Percentiles rank a stretch among this genome's conserved stretches.
phyloP scores from a whole-genome alignment of 1,140 invertebrate genomes.

The Drosophila ogumai region DNA sequence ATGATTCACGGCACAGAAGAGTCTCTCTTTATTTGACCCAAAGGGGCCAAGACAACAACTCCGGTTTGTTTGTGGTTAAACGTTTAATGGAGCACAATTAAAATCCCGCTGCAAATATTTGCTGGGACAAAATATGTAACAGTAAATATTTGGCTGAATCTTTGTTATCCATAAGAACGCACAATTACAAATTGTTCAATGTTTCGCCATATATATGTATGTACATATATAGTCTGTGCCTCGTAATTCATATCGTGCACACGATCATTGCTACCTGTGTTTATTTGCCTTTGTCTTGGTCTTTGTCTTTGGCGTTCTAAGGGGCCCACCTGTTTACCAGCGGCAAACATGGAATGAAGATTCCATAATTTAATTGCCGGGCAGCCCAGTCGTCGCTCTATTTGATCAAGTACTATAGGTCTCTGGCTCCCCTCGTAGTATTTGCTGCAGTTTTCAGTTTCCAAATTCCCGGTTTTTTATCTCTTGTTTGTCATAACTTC shows the following conservation, averaged over 20 bases:
- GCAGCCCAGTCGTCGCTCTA: slow-evolving; percentile 28
- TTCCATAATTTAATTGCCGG: slow-evolving; percentile 52
- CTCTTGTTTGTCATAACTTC: slow-evolving; percentile 58
- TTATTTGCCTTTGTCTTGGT: slow-evolving; percentile 57
- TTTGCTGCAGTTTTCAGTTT: slow-evolving; percentile 62
- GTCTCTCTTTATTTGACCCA: slow-evolving; percentile 58
- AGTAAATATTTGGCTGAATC: slow-evolving; percentile 66
- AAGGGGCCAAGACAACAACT: slow-evolving; percentile 48
- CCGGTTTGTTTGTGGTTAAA: slow-evolving; percentile 39
- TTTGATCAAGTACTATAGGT: slow-evolving; percentile 47
- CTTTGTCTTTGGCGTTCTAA: slow-evolving; percentile 23
- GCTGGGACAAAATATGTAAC: slow-evolving; percentile 63
- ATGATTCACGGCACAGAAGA: slow-evolving; percentile 43
- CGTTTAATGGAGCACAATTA: slow-evolving; percentile 66
- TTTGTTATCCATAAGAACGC: slow-evolving; percentile 48
- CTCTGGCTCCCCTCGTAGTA: slow-evolving; percentile 31
- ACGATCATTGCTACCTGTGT: slow-evolving; percentile 67
- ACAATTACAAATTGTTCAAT: slow-evolving; percentile 81
- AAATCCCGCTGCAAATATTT: slow-evolving; percentile 68
- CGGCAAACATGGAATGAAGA: slow-evolving; percentile 55
- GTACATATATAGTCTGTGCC: neutral
- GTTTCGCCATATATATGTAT: slow-evolving; percentile 46
- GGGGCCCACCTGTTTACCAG: slow-evolving; percentile 52
- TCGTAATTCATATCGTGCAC: slow-evolving; percentile 31
- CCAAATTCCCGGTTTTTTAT: slow-evolving; percentile 40